Evolutionary conservation across 2,888 invertebrate species (phyloP).

Genomic region (Caenorhabditis sinica): DNA sequence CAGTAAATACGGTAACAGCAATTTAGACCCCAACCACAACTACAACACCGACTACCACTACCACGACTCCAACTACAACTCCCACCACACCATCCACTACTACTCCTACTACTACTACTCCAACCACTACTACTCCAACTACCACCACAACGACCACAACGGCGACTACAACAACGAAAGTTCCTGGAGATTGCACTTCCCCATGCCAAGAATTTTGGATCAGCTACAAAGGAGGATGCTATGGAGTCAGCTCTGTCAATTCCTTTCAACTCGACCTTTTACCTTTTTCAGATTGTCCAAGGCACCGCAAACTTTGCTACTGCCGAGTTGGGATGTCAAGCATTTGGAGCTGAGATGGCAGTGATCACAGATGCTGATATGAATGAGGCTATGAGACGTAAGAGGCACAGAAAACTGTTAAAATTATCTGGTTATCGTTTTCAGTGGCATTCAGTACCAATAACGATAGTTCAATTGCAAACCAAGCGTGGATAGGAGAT

Average conservation of each 20-base stretch:
- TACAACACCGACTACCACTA: background rate
- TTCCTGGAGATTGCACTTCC: constrained; percentile 6
- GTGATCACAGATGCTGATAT: constrained; percentile 19
- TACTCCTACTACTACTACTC: background rate
- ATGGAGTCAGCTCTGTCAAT: constrained; percentile 40
- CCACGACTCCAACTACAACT: background rate
- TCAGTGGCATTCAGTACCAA: constrained; percentile 46
- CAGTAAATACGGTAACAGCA: no score
- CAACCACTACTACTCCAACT: background rate
- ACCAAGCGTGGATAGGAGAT: constrained; percentile 45
- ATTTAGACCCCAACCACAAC: no score
- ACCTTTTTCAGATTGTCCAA: constrained; percentile 36
- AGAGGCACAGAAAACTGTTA: background rate
- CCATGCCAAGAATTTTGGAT: constrained; percentile 25
- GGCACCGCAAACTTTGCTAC: constrained; percentile 23
- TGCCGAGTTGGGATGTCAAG: constrained; percentile 8
- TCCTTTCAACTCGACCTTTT: no score
- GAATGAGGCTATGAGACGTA: constrained; percentile 53
- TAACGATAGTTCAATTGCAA: constrained; percentile 9
- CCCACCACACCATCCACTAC: background rate
- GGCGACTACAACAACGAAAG: background rate
- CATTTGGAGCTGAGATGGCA: constrained; percentile 36
- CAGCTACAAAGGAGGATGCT: constrained; percentile 31
- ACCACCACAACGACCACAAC: background rate
- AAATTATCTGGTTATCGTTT: background rate